These are phyloP conservation scores for Notospermus geniculatus DNA, from an alignment of 1,140 invertebrate species.

Conservation along the genomic window DNA sequence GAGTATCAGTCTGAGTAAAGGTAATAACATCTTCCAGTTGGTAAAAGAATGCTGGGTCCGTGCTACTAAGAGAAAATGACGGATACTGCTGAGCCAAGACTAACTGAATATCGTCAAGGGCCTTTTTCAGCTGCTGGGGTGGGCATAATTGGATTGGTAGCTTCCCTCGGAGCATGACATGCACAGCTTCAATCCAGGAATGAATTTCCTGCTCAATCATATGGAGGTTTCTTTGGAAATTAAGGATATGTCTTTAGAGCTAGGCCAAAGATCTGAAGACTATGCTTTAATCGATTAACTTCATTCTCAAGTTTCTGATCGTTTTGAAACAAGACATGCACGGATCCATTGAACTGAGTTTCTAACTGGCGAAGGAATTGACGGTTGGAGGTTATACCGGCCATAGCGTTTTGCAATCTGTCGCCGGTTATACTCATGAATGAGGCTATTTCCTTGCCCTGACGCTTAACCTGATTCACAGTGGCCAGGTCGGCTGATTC, in stretches of 20 bases:
- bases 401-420: conserved; percentile 3
- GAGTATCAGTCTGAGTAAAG: neutral
- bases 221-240: neutral
- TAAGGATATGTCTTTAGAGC: too few species aligned
- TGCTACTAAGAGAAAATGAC: neutral
- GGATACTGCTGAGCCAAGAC: neutral
- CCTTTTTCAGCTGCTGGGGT: neutral
- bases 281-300: neutral
- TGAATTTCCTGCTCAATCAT: neutral
- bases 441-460: conserved; percentile 5
- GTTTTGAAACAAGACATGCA: neutral
- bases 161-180: neutral
- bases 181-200: neutral
- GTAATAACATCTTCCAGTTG: neutral
- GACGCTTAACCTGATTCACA: neutral
- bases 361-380: neutral
- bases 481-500: neutral
- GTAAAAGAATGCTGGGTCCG: neutral
- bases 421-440: conserved; percentile 1
- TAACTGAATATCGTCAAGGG: neutral
- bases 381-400: neutral
- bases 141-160: neutral
- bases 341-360: neutral
- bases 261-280: neutral
- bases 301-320: too few species aligned